Percentiles rank a stretch among this genome's conserved stretches.
phyloP scores from a whole-genome alignment of 2,797 vertebrate species.

The Bradypus variegatus region DNA sequence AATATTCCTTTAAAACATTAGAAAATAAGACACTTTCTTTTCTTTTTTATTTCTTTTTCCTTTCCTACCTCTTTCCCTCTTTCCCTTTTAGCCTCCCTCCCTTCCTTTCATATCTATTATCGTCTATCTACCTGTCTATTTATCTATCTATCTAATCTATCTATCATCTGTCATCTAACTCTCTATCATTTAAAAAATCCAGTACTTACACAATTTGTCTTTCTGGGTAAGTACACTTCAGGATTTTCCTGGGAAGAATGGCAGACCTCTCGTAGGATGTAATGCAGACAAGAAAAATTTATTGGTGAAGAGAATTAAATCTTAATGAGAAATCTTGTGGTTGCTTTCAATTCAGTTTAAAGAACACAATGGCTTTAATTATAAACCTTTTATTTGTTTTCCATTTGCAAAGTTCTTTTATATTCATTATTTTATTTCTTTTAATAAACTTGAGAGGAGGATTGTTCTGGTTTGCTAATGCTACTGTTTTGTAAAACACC shows the following conservation, averaged over 20 bases:
- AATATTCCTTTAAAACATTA: not conserved
- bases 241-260: not conserved
- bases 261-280: not conserved
- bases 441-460: not conserved
- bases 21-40: not conserved
- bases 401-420: not conserved
- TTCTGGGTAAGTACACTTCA: not conserved
- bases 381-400: not conserved
- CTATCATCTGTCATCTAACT: not conserved
- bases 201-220: not conserved
- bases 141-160: not conserved
- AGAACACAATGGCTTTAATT: not conserved
- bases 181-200: not conserved
- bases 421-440: not conserved
- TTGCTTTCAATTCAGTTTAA: slow-evolving; percentile 19
- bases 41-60: not conserved
- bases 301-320: slow-evolving; percentile 7
- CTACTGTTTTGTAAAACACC: no score
- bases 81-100: no score
- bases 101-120: not conserved
- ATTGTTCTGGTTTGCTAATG: no score
- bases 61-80: no score
- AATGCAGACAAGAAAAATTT: not conserved
- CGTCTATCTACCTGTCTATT: not conserved
- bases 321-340: not conserved